Conservation (phyloP, 1,140 invertebrate genomes). For the Augochlora pura region DNA sequence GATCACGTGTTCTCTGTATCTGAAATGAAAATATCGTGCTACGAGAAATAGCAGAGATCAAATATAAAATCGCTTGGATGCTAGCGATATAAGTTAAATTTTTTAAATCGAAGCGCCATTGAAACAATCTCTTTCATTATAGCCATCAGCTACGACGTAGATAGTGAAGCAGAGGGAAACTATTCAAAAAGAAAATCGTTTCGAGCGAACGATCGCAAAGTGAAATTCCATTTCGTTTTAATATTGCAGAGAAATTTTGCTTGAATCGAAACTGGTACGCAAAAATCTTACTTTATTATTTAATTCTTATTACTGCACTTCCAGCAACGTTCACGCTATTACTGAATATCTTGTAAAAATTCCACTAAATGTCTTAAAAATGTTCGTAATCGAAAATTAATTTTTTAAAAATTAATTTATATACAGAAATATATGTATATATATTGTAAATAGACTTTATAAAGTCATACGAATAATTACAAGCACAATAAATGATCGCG, state of each 20-base stretch:
- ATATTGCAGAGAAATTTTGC: conserved; percentile 7
- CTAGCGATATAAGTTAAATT: background rate
- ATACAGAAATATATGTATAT: too few species aligned
- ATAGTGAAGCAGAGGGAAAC: background rate
- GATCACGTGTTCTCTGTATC: background rate
- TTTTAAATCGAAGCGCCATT: background rate
- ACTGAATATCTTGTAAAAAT: too few species aligned
- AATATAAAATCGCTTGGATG: background rate
- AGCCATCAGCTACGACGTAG: background rate
- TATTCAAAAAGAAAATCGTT: background rate
- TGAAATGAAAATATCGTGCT: background rate
- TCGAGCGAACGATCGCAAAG: background rate
- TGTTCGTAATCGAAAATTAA: too few species aligned
- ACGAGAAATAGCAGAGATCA: background rate
- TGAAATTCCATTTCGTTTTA: background rate
- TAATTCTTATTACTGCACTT: too few species aligned
- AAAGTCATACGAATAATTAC: too few species aligned
- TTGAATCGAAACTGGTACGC: too few species aligned
- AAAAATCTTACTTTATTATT: too few species aligned
- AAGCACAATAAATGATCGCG: too few species aligned
- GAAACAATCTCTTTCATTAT: conserved; percentile 5
- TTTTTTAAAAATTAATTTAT: too few species aligned
- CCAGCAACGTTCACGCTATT: too few species aligned
- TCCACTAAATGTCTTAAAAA: too few species aligned
- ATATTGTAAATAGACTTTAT: too few species aligned